These are phyloP conservation scores for Huso huso DNA, from an alignment of 2,797 vertebrate species.

Conservation along the genomic window DNA sequence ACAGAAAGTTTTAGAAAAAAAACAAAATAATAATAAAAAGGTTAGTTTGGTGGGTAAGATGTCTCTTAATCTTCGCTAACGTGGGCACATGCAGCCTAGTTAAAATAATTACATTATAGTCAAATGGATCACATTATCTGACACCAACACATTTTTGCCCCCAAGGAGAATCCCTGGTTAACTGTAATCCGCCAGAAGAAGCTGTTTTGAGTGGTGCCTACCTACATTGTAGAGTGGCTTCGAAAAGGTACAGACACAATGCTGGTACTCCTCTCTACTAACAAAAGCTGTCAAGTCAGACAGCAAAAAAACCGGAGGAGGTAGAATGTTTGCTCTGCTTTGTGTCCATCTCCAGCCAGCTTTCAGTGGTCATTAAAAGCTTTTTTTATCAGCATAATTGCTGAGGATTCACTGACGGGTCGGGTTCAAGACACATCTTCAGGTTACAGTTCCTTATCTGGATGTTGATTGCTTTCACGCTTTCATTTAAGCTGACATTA, in stretches of 20 bases:
- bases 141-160: constrained; percentile 77
- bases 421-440: constrained; percentile 55
- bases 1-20: neutral
- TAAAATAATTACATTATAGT: constrained; percentile 73
- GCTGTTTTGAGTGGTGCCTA: constrained; percentile 53
- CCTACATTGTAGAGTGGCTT: constrained; percentile 55
- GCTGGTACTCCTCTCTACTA: neutral
- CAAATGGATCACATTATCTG: constrained; percentile 72
- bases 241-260: constrained; percentile 27
- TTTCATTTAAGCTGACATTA: constrained; percentile 67
- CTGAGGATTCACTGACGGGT: constrained; percentile 51
- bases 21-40: neutral
- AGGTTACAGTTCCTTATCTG: constrained; percentile 70
- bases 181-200: constrained; percentile 70
- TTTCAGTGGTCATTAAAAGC: constrained; percentile 71
- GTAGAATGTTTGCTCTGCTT: constrained; percentile 53
- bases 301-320: constrained; percentile 27
- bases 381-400: constrained; percentile 52
- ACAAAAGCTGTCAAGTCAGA: neutral
- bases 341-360: constrained; percentile 65
- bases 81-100: constrained; percentile 56
- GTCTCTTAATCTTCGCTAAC: constrained; percentile 66
- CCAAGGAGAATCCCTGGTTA: constrained; percentile 67
- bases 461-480: constrained; percentile 62
- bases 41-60: constrained; percentile 61